Evolutionary conservation across 2,888 invertebrate species (phyloP).

Genomic region (Allygus modestus): DNA sequence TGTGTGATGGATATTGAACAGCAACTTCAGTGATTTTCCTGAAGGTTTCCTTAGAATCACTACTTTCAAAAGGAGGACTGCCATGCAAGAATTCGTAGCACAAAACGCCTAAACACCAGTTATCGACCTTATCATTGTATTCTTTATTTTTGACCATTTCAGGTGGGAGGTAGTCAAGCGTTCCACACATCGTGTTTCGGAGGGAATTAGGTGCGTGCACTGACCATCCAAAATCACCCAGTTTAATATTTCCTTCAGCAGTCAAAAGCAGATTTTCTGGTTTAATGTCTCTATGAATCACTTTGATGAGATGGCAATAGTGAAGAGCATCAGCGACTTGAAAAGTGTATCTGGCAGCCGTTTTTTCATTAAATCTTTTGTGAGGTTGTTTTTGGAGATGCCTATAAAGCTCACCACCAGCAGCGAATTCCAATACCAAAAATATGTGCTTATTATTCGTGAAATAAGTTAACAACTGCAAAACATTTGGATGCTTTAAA

Average conservation of each 20-base stretch:
- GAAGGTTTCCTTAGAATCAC: constrained; percentile 84
- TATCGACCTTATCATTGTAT: constrained; percentile 92
- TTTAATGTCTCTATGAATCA: constrained; percentile 95
- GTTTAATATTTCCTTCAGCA: constrained; percentile 86
- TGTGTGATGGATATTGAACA: constrained; percentile 81
- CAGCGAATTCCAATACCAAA: constrained; percentile 92
- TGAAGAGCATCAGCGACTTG: constrained; percentile 93
- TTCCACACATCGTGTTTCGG: constrained; percentile 90
- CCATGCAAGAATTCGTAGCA: constrained; percentile 97
- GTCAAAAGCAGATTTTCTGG: constrained; percentile 93
- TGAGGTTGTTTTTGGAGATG: constrained; percentile 82
- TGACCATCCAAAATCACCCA: constrained; percentile 98
- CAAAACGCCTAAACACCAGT: constrained; percentile 96
- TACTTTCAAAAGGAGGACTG: constrained; percentile 94
- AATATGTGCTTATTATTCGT: constrained; percentile 92
- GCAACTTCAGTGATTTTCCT: constrained; percentile 82
- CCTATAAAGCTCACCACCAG: constrained; percentile 90
- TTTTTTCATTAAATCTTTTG: constrained; percentile 78
- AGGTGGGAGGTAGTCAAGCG: constrained; percentile 96
- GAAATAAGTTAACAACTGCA: constrained; percentile 92
- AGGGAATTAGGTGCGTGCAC: constrained; percentile 77
- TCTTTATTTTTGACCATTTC: constrained; percentile 94
- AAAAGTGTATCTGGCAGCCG: constrained; percentile 89
- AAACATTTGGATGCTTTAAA: too few relatives aligned
- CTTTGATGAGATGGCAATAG: constrained; percentile 91